phyloP scores from a whole-genome alignment of 2,113 vertebrate species.

The Tyrannus savana region DNA sequence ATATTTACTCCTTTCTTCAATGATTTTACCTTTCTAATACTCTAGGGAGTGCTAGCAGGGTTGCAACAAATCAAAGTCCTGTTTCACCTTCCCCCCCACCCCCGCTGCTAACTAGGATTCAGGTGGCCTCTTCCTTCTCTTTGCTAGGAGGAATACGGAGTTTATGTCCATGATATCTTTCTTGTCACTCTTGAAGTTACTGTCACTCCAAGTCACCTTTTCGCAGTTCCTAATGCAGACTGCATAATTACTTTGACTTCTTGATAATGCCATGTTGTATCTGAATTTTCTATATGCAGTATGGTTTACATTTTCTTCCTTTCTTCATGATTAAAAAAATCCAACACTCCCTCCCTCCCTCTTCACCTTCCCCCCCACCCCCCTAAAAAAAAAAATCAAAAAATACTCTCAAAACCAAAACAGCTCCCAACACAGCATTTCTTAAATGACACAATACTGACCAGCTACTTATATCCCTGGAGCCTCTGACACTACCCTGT shows the following conservation, averaged over 20 bases:
- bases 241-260: not conserved
- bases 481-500: not conserved
- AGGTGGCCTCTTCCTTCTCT: not conserved
- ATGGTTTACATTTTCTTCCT: not conserved
- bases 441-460: not conserved
- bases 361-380: accelerated
- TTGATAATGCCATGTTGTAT: not conserved
- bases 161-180: not conserved
- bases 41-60: not conserved
- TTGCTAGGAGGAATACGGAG: not conserved
- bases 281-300: not conserved
- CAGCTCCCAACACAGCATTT: not conserved
- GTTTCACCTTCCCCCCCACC: too few relatives aligned
- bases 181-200: not conserved
- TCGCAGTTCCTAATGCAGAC: not conserved
- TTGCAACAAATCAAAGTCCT: not conserved
- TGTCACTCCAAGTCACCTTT: not conserved
- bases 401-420: not conserved
- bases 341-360: not conserved
- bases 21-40: not conserved
- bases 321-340: not conserved
- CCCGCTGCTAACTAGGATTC: not conserved
- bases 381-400: too few relatives aligned
- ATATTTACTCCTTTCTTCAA: not conserved
- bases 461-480: not conserved